Base-by-base conservation (phyloP, 2,113 vertebrate genomes). In the Emydura subglobosa region DNA sequence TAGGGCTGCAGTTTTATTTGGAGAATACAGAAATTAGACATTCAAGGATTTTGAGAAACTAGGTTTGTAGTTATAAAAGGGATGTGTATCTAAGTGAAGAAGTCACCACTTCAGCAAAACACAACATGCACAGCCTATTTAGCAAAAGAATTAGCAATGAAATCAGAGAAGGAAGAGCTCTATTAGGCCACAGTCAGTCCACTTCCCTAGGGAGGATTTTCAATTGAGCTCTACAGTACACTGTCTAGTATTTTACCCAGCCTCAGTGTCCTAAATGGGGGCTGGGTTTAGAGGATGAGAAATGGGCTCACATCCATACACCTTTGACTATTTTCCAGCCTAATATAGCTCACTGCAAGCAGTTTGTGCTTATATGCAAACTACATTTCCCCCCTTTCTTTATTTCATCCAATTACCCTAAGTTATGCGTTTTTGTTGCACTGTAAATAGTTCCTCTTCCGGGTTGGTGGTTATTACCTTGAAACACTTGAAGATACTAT, bases 21-120 rank as follows among this genome's bases (percentile, higher is more conserved):
- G 2, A 12, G 53, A n/a, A 31, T 29, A 8, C 4, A 44, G 34
- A 29, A 50, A 19, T 6, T 2, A 5, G 34, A 4, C 5, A 8
- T 10, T 1, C 13, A 47, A 10, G 21, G 55, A 12, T 21, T 44
- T n/a, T 80, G 79, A 34, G 49, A 50, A 80, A 44, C 12, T 13
- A 80, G 47, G 29, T 79, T 79, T 50, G 9, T n/a, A 39, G 65
- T 68, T 68, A 68, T 72, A 72, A 72, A 72, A 68, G 39, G 17
- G 9, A 39, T 39, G 65, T 39, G 19, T 72, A 79, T 50, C 17
- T 34, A 51, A 80, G 3, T 80, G 79, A 51, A 51, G 29, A 19
- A 7, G 5, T 5, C 42, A 10, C 5, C 3, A 0, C 2, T 3
- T 10, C 1, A 27, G 7, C 1, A 4, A 16, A 76, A 22, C 0